Evolutionary conservation across 2,888 invertebrate genomes (phyloP).

Genomic region (Dascillus cervinus): DNA sequence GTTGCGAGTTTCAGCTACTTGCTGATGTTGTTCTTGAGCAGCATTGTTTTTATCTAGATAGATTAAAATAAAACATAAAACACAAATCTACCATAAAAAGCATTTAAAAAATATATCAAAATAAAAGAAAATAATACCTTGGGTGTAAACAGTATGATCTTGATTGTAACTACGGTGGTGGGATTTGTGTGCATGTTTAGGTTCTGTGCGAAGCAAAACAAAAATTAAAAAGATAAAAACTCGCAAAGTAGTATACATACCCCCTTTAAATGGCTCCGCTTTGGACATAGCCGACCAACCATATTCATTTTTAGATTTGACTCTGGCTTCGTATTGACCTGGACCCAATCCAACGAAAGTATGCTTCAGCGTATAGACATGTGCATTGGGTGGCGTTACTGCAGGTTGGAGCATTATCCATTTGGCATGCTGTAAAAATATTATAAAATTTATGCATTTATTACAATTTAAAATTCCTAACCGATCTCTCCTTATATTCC

Average conservation of each 20-base stretch:
- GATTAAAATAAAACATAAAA: no score
- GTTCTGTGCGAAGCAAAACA: not conserved
- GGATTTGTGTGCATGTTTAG: not conserved
- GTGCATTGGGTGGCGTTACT: conserved; percentile 27
- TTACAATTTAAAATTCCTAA: no score
- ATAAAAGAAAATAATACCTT: conserved; percentile 10
- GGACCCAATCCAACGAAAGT: conserved; percentile 34
- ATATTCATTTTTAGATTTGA: conserved; percentile 39
- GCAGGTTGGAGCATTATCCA: conserved; percentile 34
- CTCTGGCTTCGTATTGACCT: conserved; percentile 41
- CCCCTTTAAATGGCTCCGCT: conserved; percentile 36
- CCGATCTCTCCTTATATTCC: conserved; percentile 42
- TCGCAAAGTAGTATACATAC: conserved; percentile 27
- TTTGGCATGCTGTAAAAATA: conserved; percentile 26
- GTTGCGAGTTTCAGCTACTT: conserved; percentile 22
- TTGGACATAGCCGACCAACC: conserved; percentile 43
- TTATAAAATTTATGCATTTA: no score
- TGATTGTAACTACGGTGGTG: not conserved
- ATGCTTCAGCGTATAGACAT: conserved; percentile 38
- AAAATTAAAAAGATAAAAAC: conserved; percentile 2
- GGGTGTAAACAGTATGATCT: not conserved
- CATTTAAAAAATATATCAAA: conserved; percentile 15
- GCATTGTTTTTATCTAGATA: conserved; percentile 28
- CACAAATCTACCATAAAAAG: conserved; percentile 7
- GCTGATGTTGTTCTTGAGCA: conserved; percentile 25